These are phyloP conservation scores for Calypte anna DNA, from an alignment of 2,113 vertebrate species.

Conservation along the genomic window DNA sequence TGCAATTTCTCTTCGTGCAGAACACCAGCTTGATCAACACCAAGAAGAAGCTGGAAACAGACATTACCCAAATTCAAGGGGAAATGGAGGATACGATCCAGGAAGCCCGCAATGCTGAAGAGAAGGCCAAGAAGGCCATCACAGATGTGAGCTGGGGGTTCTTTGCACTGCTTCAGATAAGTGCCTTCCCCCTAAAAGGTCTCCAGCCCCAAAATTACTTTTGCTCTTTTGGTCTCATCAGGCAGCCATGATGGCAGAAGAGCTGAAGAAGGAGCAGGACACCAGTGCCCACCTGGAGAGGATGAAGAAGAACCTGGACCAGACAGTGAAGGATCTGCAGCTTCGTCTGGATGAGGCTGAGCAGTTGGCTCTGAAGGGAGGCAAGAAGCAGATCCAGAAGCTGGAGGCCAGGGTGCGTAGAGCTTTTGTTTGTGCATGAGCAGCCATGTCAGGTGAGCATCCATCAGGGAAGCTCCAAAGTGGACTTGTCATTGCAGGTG, in stretches of 20 bases:
- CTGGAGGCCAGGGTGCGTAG: constrained; percentile 82
- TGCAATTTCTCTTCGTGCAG: not conserved
- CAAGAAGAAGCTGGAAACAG: constrained; percentile 62
- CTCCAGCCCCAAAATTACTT: not conserved
- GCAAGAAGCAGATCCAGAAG: constrained; percentile 88
- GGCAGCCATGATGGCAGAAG: constrained; percentile 92
- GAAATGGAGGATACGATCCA: not conserved
- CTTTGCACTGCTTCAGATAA: not conserved
- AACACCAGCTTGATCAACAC: constrained; percentile 54
- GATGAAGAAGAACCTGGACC: not conserved
- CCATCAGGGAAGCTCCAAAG: not conserved
- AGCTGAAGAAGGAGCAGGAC: constrained; percentile 94
- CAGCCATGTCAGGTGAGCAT: not conserved
- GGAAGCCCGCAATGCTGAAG: constrained; percentile 84
- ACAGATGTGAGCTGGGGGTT: constrained; percentile 66
- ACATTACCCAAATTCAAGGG: constrained; percentile 29
- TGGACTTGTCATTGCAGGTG: constrained; percentile 66
- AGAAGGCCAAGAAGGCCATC: constrained; percentile 81
- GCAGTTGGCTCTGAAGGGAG: constrained; percentile 82
- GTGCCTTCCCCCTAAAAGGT: no score
- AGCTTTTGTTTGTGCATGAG: not conserved
- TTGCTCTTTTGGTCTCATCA: not conserved
- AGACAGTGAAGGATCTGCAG: constrained; percentile 84
- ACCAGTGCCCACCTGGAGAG: constrained; percentile 86
- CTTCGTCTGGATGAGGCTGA: constrained; percentile 83